Conservation (phyloP, 2,888 invertebrate genomes). For the Nephrocerus scutellatus region DNA sequence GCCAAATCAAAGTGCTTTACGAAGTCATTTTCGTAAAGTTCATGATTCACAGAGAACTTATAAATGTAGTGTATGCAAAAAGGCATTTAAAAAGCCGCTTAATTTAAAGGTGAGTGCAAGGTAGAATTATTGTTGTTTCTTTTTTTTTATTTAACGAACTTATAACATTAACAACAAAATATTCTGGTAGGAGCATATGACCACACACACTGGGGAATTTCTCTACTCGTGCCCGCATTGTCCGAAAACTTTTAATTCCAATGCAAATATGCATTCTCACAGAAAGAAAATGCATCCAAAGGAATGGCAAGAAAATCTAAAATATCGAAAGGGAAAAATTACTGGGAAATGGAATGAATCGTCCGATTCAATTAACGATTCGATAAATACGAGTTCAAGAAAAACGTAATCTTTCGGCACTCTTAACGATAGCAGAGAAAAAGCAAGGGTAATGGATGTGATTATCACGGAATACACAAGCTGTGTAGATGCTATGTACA, state of each 20-base stretch:
- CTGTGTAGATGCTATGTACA: too few relatives aligned
- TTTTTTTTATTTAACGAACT: constrained; percentile 7
- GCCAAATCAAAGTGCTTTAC: constrained; percentile 41
- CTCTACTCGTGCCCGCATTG: constrained; percentile 44
- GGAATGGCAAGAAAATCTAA: constrained; percentile 39
- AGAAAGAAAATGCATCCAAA: constrained; percentile 41
- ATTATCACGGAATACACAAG: too few relatives aligned
- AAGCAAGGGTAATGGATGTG: too few relatives aligned
- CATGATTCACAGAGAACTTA: constrained; percentile 38
- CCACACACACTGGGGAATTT: constrained; percentile 43
- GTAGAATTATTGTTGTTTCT: background rate
- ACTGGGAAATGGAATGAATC: too few relatives aligned
- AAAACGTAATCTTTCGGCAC: too few relatives aligned
- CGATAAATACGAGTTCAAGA: too few relatives aligned
- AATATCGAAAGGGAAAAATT: constrained; percentile 28
- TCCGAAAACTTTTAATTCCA: constrained; percentile 43
- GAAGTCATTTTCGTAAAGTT: constrained; percentile 42
- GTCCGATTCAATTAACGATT: too few relatives aligned
- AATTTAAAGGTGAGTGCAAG: constrained; percentile 28
- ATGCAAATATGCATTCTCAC: constrained; percentile 46
- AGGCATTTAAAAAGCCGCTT: constrained; percentile 43
- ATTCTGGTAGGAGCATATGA: constrained; percentile 40
- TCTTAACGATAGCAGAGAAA: too few relatives aligned
- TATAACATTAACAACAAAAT: constrained; percentile 45
- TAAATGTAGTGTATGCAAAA: constrained; percentile 41